These are phyloP conservation scores for Nanorana parkeri DNA, from an alignment of 2,113 vertebrate species.

Conservation along the genomic window DNA sequence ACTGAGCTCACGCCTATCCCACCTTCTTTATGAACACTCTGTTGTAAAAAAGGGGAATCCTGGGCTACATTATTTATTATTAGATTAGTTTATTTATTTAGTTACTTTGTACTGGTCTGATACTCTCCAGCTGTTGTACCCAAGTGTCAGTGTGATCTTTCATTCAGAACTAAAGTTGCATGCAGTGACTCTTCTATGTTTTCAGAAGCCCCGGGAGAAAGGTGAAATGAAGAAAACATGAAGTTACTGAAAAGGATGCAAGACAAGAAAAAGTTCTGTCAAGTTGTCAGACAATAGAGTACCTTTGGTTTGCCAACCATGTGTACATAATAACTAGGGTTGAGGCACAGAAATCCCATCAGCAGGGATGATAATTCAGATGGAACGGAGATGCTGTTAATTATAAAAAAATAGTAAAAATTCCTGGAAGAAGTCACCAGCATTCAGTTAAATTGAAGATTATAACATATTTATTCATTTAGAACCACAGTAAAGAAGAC, in stretches of 20 bases:
- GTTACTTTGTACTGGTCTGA: neutral
- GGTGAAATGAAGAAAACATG: neutral
- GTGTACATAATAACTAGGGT: too few species aligned
- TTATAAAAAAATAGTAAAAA: too few species aligned
- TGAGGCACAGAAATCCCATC: too few species aligned
- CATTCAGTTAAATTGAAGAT: too few species aligned
- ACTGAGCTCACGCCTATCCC: neutral
- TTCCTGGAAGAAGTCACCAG: too few species aligned
- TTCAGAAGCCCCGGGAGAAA: neutral
- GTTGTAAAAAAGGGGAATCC: slow-evolving; percentile 17
- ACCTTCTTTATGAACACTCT: neutral
- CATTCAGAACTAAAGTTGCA: slow-evolving; percentile 17
- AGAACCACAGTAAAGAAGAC: too few species aligned
- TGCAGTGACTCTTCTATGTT: neutral
- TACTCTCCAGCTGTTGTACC: slow-evolving; percentile 26
- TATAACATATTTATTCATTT: too few species aligned
- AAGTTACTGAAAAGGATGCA: neutral
- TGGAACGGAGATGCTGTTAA: too few species aligned
- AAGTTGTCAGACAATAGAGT: too few species aligned
- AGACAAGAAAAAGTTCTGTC: too few species aligned
- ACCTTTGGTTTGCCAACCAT: too few species aligned
- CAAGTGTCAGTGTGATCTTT: slow-evolving; percentile 23
- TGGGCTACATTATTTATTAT: slow-evolving; percentile 19
- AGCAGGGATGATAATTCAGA: too few species aligned
- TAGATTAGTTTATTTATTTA: slow-evolving; percentile 17